phyloP scores from a whole-genome alignment of 1,140 invertebrate species.

The Venturia canescens region DNA sequence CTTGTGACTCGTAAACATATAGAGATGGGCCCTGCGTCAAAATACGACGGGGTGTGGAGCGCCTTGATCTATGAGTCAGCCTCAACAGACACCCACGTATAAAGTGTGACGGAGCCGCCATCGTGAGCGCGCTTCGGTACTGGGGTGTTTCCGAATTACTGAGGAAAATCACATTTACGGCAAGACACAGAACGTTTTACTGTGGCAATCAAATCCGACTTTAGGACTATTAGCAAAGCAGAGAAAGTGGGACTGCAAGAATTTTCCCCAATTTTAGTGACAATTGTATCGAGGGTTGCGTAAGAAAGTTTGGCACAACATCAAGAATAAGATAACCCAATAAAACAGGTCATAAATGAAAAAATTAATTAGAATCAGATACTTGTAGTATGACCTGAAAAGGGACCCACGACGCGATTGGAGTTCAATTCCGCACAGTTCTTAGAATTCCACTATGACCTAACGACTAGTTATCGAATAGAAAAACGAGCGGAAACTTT shows the following conservation, averaged over 20 bases:
- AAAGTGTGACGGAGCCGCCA: slow-evolving; percentile 58
- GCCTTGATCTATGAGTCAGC: slow-evolving; percentile 69
- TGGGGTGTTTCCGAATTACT: slow-evolving; percentile 31
- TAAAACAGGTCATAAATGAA: background rate
- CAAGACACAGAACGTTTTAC: background rate
- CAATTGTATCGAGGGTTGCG: background rate
- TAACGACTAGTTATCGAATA: background rate
- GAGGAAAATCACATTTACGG: too few relatives aligned
- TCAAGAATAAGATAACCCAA: background rate
- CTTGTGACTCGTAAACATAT: slow-evolving; percentile 33
- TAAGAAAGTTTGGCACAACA: too few relatives aligned
- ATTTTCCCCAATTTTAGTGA: background rate
- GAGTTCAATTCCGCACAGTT: background rate
- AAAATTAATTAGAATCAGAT: background rate
- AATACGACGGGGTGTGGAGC: slow-evolving; percentile 49
- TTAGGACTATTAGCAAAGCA: too few relatives aligned
- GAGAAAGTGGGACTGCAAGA: background rate
- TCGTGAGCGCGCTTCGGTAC: slow-evolving; percentile 50
- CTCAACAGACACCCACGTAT: slow-evolving; percentile 51
- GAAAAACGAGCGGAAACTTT: slow-evolving; percentile 4
- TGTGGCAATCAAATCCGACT: background rate
- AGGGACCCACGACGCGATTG: background rate
- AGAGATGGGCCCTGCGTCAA: slow-evolving; percentile 31
- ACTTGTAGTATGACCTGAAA: background rate
- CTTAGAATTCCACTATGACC: background rate